phyloP scores from a whole-genome alignment of 1,140 invertebrate species.

The Sycobia sp. region DNA sequence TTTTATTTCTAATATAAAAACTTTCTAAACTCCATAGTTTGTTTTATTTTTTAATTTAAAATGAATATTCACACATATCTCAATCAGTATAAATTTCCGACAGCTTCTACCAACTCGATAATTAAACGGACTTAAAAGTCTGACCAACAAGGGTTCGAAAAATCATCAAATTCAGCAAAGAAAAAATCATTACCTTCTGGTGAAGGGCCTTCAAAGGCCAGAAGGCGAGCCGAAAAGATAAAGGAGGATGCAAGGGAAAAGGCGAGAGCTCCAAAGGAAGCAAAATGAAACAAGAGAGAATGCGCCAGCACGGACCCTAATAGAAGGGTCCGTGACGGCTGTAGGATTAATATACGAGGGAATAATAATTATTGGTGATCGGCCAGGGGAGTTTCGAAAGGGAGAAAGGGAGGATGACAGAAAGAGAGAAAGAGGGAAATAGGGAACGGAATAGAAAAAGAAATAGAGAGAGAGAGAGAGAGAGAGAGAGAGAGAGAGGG shows the following conservation, averaged over 20 bases:
- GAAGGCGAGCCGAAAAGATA: too few relatives aligned
- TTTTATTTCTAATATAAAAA: too few relatives aligned
- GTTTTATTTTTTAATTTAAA: too few relatives aligned
- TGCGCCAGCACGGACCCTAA: constrained; percentile 18
- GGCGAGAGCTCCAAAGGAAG: not conserved
- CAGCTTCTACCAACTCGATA: not conserved
- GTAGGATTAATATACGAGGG: constrained; percentile 41
- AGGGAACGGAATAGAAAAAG: too few relatives aligned
- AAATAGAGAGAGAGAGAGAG: too few relatives aligned
- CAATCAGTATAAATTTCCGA: constrained; percentile 20
- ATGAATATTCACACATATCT: constrained; percentile 18
- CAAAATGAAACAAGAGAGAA: constrained; percentile 9
- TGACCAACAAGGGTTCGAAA: not conserved
- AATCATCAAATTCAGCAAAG: constrained; percentile 8
- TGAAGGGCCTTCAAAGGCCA: too few relatives aligned
- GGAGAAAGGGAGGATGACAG: too few relatives aligned
- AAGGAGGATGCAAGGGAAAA: not conserved
- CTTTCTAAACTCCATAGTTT: too few relatives aligned
- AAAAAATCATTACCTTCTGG: constrained; percentile 19
- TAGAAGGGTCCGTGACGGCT: constrained; percentile 38
- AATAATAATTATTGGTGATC: constrained; percentile 45
- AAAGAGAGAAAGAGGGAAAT: too few relatives aligned
- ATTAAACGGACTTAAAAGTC: too few relatives aligned
- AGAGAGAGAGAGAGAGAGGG: too few relatives aligned
- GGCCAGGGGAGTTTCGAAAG: constrained; percentile 32